phyloP scores from a whole-genome alignment of 2,888 invertebrate genomes.

The Acrobasis suavella region DNA sequence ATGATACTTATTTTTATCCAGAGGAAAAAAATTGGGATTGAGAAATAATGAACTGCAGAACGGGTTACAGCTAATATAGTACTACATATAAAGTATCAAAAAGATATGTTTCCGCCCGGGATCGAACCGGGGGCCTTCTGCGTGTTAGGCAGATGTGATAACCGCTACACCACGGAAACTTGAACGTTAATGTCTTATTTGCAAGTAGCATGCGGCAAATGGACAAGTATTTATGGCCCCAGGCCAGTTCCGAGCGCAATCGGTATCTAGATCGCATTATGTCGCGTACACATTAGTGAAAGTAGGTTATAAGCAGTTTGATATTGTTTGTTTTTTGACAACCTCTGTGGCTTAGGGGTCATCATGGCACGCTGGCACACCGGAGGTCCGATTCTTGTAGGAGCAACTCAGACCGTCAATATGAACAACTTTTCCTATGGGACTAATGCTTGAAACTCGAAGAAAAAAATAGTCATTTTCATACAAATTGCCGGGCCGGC shows the following conservation, averaged over 20 bases:
- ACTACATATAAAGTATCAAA: conserved; percentile 33
- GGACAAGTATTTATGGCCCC: not conserved
- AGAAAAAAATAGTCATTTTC: no score
- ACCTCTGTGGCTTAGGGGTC: no score
- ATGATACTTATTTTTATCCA: no score
- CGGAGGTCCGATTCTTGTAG: no score
- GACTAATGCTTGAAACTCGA: no score
- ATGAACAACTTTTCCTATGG: no score
- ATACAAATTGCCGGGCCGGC: no score
- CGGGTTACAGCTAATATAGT: not conserved
- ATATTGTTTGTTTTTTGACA: no score
- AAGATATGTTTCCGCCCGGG: conserved; percentile 89
- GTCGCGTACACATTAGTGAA: not conserved
- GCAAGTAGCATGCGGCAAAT: not conserved
- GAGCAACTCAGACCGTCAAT: no score
- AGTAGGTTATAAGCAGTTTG: not conserved
- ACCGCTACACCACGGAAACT: conserved; percentile 94
- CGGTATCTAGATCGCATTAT: not conserved
- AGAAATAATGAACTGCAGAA: no score
- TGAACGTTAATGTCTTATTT: not conserved
- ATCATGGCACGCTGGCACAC: no score
- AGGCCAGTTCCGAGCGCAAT: not conserved
- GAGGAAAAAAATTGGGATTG: no score
- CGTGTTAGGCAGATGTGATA: conserved; percentile 96
- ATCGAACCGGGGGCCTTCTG: conserved; percentile 95